phyloP scores from a whole-genome alignment of 1,140 invertebrate genomes.

The Ephestia elutella region DNA sequence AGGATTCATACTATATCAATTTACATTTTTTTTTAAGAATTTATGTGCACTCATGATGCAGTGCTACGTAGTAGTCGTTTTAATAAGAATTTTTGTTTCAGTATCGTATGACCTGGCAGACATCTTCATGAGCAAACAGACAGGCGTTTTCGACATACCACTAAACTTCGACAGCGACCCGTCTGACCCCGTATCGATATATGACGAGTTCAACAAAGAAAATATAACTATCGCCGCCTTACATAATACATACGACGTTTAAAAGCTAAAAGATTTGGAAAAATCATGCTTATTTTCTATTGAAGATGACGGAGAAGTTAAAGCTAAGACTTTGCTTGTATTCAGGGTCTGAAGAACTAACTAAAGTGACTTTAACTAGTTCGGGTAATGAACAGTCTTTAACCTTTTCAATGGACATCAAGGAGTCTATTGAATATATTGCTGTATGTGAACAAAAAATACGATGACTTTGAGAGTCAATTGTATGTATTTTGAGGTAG shows the following conservation, averaged over 20 bases:
- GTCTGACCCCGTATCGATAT: not conserved
- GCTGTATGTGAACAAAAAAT: slow-evolving; percentile 13
- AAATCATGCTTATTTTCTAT: slow-evolving; percentile 16
- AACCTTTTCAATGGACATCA: not conserved
- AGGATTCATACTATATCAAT: no score
- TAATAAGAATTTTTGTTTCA: not conserved
- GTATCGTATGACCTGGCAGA: not conserved
- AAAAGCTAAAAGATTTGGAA: slow-evolving; percentile 2
- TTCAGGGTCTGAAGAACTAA: not conserved
- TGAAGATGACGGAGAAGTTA: not conserved
- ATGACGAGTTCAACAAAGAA: slow-evolving; percentile 7
- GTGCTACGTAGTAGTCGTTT: no score
- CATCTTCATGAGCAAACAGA: not conserved
- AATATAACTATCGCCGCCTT: slow-evolving; percentile 10
- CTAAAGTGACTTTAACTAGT: not conserved
- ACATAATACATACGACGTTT: slow-evolving; percentile 13
- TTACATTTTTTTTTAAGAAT: no score
- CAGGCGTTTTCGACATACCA: not conserved
- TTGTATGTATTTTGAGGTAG: not conserved
- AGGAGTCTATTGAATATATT: slow-evolving; percentile 9
- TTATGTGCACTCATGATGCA: no score
- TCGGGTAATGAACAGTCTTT: not conserved
- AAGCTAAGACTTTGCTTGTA: slow-evolving; percentile 10
- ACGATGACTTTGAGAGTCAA: slow-evolving; percentile 11
- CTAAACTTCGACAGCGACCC: not conserved